Evolutionary conservation across 1,140 invertebrate genomes (phyloP), one percentile per base, ranked within the genome.

Genomic region (Augochlora pura): DNA sequence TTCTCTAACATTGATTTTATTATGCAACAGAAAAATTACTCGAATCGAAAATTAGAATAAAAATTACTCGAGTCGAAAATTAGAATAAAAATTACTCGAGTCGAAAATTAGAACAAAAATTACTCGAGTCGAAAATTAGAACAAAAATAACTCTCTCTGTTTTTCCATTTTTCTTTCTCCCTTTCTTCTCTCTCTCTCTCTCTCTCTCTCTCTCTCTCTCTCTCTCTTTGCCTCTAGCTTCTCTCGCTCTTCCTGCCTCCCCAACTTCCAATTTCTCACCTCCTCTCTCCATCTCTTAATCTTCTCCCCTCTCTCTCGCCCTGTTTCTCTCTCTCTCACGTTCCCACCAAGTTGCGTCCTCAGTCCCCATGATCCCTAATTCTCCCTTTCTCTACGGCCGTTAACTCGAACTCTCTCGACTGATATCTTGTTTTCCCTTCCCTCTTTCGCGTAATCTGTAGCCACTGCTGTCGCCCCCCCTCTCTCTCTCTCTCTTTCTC

Each of bases 131-230:
- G n/a, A n/a, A n/a, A n/a, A n/a, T n/a, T n/a, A n/a, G n/a, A n/a
- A n/a, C n/a, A n/a, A n/a, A n/a, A n/a, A n/a, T 32, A 2, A 32
- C 32, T 32, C 4, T 32, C 18, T 0, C 57, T 14, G 57, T 32
- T 62, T 32, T 62, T 73, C 67, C 74, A 54, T 57, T 46, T 49
- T 73, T 62, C 27, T 32, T 65, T 49, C 46, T 72, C 63, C 77
- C 59, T 25, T 21, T 16, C 23, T 18, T 82, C 59, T 25, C 25
- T 16, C 23, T 18, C 14, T 38, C 63, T 52, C 4, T 14, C 38
- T 46, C 42, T 32, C 32, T 32, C 32, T 14, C 25, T n/a, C n/a
- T 27, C 18, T 57, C n/a, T 6, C 32, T 18, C 68, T 42, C 14
- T 18, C 49, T 9, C 1, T 10, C 8, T 10, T 1, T 46, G 9